phyloP scores from a whole-genome alignment of 2,113 vertebrate genomes.

The Uropsilus gracilis region DNA sequence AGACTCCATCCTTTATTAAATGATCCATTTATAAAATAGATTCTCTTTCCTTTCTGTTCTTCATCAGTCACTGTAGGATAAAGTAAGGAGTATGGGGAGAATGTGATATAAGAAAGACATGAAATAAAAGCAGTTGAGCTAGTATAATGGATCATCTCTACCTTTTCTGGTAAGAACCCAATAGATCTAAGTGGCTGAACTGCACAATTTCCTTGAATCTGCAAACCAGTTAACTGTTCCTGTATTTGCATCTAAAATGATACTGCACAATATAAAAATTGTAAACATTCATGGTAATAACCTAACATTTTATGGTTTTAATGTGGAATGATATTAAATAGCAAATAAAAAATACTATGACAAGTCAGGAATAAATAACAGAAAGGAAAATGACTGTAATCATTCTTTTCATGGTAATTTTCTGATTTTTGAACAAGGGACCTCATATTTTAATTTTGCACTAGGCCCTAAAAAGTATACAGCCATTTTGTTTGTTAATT shows the following conservation, averaged over 20 bases:
- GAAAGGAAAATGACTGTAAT: not conserved
- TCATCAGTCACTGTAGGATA: not conserved
- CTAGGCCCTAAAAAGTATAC: not conserved
- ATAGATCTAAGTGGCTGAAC: not conserved
- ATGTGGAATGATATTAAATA: not conserved
- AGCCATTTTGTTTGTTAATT: not conserved
- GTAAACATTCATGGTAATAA: not conserved
- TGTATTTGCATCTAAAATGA: not conserved
- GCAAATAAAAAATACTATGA: not conserved
- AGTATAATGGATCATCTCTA: not conserved
- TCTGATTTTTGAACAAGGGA: not conserved
- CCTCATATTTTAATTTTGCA: not conserved
- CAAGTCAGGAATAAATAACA: not conserved
- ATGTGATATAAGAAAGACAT: not conserved
- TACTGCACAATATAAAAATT: not conserved
- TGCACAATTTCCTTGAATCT: not conserved
- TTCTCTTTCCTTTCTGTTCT: not conserved
- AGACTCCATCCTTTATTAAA: not conserved
- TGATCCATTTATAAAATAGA: not conserved
- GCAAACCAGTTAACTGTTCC: not conserved
- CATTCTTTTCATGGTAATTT: not conserved
- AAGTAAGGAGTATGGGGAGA: not conserved
- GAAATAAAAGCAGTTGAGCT: not conserved
- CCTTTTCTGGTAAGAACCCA: not conserved
- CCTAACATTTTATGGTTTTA: conserved; percentile 1